phyloP scores from a whole-genome alignment of 2,888 invertebrate genomes.

The Tinea trinotella region DNA sequence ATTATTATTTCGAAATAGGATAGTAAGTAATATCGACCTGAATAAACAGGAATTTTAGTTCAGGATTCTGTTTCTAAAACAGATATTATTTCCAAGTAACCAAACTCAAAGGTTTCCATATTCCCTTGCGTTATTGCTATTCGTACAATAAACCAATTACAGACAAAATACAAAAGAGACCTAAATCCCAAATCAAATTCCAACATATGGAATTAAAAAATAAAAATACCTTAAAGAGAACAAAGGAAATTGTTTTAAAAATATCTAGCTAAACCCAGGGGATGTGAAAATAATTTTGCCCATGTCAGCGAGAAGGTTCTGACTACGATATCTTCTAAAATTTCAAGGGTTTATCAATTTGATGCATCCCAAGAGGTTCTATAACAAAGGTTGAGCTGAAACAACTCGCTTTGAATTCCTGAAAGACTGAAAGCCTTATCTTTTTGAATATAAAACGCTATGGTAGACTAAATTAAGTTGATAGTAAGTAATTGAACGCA shows the following conservation, averaged over 20 bases:
- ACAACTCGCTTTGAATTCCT: neutral
- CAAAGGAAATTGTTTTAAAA: neutral
- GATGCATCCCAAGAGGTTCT: constrained; percentile 4
- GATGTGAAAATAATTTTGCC: constrained; percentile 4
- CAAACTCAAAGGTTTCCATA: too few relatives aligned
- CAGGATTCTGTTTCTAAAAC: too few relatives aligned
- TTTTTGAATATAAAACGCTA: neutral
- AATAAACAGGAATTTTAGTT: too few relatives aligned
- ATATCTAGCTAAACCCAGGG: neutral
- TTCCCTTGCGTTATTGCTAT: too few relatives aligned
- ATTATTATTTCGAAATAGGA: too few relatives aligned
- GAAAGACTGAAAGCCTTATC: neutral
- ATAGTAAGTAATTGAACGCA: too few relatives aligned
- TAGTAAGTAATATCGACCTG: too few relatives aligned
- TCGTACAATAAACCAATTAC: too few relatives aligned
- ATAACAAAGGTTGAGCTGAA: neutral
- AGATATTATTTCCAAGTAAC: too few relatives aligned
- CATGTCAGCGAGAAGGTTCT: neutral
- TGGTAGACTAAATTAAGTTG: too few relatives aligned
- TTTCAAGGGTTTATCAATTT: constrained; percentile 1
- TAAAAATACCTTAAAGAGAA: neutral
- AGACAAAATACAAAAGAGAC: neutral
- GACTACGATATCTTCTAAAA: neutral
- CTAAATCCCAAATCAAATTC: neutral
- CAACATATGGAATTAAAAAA: neutral